These are phyloP conservation scores for Chloropsis cyanopogon DNA, from an alignment of 2,113 vertebrate species.

Conservation along the genomic window DNA sequence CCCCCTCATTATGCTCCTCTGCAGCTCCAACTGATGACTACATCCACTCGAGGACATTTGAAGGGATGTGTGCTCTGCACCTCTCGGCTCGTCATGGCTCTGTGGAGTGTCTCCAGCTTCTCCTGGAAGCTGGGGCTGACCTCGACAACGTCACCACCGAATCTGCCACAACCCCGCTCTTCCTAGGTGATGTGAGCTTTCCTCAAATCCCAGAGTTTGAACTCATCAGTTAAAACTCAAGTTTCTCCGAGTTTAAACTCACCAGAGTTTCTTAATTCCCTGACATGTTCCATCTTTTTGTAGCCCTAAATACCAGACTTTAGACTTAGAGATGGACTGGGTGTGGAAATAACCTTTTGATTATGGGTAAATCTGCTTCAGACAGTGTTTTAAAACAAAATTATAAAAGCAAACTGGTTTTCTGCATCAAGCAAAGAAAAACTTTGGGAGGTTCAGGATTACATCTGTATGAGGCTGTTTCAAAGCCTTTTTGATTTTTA, in stretches of 20 bases:
- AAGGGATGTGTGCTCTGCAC: slow-evolving; percentile 82
- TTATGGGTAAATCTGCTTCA: neutral
- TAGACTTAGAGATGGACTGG: neutral
- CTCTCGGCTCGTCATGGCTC: slow-evolving; percentile 82
- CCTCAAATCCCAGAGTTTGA: neutral
- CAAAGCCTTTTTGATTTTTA: neutral
- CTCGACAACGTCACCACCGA: slow-evolving; percentile 82
- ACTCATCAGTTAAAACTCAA: neutral
- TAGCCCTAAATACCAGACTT: neutral
- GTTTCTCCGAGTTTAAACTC: neutral
- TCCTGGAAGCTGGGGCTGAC: slow-evolving; percentile 80
- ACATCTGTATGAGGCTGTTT: neutral
- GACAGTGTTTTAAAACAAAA: neutral
- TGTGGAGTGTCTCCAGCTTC: slow-evolving; percentile 67
- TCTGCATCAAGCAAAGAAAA: neutral
- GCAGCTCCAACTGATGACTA: slow-evolving; percentile 72
- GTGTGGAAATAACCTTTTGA: neutral
- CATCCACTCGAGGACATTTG: slow-evolving; percentile 82
- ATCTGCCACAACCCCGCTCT: slow-evolving; percentile 80
- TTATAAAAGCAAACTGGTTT: neutral
- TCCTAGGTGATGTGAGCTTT: slow-evolving; percentile 77
- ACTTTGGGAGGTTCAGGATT: neutral
- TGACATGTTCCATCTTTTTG: neutral
- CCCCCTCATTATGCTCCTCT: neutral
- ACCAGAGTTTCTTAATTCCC: neutral